Conservation (phyloP, 2,888 invertebrate genomes). For the Oxystoma pomonae region DNA sequence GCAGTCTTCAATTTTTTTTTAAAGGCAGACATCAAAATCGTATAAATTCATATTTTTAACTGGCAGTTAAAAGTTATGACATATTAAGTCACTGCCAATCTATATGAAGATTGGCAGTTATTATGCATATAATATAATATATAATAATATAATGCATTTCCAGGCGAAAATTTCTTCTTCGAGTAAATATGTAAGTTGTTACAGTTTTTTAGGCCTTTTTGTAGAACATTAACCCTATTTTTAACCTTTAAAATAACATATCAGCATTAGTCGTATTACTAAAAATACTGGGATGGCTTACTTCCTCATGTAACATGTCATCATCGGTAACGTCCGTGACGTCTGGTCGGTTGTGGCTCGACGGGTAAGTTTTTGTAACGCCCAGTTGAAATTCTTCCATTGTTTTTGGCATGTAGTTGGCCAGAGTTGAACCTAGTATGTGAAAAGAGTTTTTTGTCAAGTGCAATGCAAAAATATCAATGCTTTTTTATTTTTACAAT, state of each 20-base stretch:
- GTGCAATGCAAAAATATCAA: neutral
- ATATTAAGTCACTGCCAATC: no score
- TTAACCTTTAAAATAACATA: conserved; percentile 41
- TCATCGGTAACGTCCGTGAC: conserved; percentile 57
- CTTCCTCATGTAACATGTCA: conserved; percentile 31
- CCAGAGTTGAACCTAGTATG: conserved; percentile 55
- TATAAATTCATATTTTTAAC: no score
- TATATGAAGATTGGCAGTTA: no score
- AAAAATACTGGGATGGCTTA: conserved; percentile 41
- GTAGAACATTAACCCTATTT: neutral
- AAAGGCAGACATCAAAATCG: no score
- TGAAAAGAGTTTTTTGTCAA: conserved; percentile 44
- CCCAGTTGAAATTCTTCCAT: conserved; percentile 73
- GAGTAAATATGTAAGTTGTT: no score
- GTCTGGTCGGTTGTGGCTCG: conserved; percentile 45
- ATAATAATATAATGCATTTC: no score
- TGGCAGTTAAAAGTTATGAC: no score
- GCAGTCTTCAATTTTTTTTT: no score
- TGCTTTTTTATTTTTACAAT: no score
- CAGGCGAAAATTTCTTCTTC: no score
- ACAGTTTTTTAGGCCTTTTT: no score
- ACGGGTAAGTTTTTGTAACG: conserved; percentile 57
- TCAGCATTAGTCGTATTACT: conserved; percentile 45
- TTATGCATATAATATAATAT: no score
- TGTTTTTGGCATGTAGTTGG: conserved; percentile 81